These are phyloP conservation scores for Mythimna ferrago DNA, from an alignment of 2,888 invertebrate genomes.

Conservation along the genomic window DNA sequence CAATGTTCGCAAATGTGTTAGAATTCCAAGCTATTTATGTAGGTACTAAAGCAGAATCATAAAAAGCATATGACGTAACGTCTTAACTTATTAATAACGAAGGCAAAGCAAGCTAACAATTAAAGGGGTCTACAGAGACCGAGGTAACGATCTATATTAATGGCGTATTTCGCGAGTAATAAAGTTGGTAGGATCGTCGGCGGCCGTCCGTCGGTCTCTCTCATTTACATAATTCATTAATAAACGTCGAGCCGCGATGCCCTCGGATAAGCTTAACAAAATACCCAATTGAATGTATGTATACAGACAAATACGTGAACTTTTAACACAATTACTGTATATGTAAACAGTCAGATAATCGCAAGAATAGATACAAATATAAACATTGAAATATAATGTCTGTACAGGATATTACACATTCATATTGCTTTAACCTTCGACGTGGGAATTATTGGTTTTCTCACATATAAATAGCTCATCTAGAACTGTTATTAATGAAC, in stretches of 20 bases:
- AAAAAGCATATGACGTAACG: conserved; percentile 44
- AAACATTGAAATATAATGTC: not conserved
- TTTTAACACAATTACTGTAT: conserved; percentile 61
- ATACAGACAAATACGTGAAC: conserved; percentile 70
- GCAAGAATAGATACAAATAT: conserved; percentile 14
- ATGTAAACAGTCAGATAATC: conserved; percentile 50
- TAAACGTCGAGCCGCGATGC: conserved; percentile 84
- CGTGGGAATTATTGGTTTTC: conserved; percentile 50
- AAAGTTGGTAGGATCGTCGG: conserved; percentile 76
- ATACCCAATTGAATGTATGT: conserved; percentile 77
- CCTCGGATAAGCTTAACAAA: conserved; percentile 85
- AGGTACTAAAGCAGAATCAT: conserved; percentile 34
- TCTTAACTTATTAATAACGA: conserved; percentile 43
- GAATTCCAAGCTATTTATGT: conserved; percentile 35
- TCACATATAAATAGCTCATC: conserved; percentile 27
- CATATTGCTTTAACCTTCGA: conserved; percentile 9
- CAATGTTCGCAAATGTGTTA: conserved; percentile 49
- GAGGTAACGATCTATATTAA: conserved; percentile 72
- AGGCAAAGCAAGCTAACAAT: conserved; percentile 58
- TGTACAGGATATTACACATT: conserved; percentile 34
- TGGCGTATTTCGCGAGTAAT: conserved; percentile 81
- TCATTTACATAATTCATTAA: conserved; percentile 88
- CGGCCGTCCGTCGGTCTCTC: conserved; percentile 71
- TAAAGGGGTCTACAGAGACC: conserved; percentile 51
- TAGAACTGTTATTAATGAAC: conserved; percentile 26